Percentiles rank a stretch among this genome's conserved stretches.
Conservation (phyloP, 1,140 invertebrate genomes). For the Euura lappo region DNA sequence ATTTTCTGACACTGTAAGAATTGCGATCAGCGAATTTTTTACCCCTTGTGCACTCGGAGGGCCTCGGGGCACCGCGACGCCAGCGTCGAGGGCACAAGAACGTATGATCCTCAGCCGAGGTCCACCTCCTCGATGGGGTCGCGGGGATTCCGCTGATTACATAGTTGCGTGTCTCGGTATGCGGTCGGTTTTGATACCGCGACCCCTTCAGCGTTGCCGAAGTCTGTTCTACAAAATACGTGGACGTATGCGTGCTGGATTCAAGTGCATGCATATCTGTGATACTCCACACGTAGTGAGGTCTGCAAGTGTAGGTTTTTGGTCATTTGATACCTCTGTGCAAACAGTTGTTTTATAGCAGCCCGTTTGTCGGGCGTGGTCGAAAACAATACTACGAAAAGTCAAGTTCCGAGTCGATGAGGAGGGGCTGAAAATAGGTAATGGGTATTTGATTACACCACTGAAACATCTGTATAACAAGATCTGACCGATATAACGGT, state of each 20-base stretch:
- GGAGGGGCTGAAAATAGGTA: slow-evolving; percentile 31
- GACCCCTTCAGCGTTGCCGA: not conserved
- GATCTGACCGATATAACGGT: not conserved
- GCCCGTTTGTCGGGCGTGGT: not conserved
- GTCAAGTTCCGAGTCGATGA: slow-evolving; percentile 4
- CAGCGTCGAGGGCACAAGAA: not conserved
- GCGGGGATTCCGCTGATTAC: not conserved
- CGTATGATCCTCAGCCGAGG: too few relatives aligned
- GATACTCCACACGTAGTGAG: too few relatives aligned
- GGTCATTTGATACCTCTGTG: not conserved
- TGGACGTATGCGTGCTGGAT: too few relatives aligned
- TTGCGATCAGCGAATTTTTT: not conserved
- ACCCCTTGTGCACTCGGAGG: not conserved
- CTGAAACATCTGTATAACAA: slow-evolving; percentile 15
- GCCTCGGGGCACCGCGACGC: not conserved
- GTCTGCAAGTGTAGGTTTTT: too few relatives aligned
- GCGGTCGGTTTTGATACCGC: not conserved
- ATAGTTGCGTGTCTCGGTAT: not conserved
- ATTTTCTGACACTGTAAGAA: too few relatives aligned
- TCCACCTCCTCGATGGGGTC: not conserved
- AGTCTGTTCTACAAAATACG: too few relatives aligned
- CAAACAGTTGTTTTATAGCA: not conserved
- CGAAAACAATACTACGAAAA: slow-evolving; percentile 9
- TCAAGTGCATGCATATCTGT: too few relatives aligned
- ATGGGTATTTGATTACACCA: slow-evolving; percentile 57